These are phyloP conservation scores for Heterochromis multidens DNA, from an alignment of 2,113 vertebrate genomes.

Conservation along the genomic window DNA sequence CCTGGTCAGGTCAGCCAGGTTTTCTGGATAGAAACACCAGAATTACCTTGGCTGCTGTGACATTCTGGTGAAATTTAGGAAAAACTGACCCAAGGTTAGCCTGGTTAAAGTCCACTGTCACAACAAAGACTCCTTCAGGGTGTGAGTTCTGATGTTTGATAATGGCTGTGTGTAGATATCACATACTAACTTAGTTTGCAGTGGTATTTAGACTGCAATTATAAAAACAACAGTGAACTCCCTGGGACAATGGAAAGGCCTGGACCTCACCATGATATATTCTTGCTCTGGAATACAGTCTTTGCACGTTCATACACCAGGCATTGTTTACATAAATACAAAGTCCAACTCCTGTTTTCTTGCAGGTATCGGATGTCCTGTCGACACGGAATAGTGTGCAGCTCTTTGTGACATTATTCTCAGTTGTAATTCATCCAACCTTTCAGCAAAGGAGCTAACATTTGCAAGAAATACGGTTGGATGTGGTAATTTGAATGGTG, in stretches of 20 bases:
- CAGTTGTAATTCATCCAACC: background rate
- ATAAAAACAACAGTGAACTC: background rate
- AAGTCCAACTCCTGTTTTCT: background rate
- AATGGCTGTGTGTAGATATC: background rate
- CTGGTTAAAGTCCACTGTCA: background rate
- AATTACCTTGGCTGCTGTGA: background rate
- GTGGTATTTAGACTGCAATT: background rate
- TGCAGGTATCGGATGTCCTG: background rate
- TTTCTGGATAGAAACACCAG: background rate
- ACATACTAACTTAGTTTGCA: background rate
- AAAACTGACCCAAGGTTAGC: background rate
- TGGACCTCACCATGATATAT: background rate
- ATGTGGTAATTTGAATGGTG: background rate
- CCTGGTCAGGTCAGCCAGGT: background rate
- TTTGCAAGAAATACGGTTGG: background rate
- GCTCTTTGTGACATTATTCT: background rate
- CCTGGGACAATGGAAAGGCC: background rate
- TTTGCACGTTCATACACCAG: background rate
- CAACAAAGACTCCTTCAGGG: background rate
- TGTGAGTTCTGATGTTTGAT: background rate
- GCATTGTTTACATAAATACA: background rate
- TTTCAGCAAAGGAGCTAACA: background rate
- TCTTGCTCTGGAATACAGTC: background rate
- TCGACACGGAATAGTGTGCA: background rate
- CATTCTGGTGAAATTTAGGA: background rate